Base-by-base conservation (phyloP, 1,140 invertebrate genomes). In the Proctacanthus coquilletti region DNA sequence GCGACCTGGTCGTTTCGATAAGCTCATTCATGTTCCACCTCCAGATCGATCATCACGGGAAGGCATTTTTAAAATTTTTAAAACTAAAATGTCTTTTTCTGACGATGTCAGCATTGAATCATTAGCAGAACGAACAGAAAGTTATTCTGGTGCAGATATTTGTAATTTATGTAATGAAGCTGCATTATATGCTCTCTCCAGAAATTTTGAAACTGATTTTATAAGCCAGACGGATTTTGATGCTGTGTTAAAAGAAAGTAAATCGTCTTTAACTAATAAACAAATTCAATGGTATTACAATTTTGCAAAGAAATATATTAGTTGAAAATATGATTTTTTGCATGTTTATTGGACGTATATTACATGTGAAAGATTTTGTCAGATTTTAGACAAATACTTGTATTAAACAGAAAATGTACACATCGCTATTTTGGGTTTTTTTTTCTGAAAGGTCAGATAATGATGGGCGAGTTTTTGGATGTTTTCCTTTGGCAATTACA, bases 141-240 rank as follows among this genome's bases (percentile, higher is more conserved):
- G 63, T 14, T 85, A 72, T 55, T 85, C 84, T 3, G 84, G 84
- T 15, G 84, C 84, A 13, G 84, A 89, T 55, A 51, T 84, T 27
- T 66, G 75, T 39, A 73, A 72, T 48, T 49, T 85, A 0, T 81
- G 78, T 48, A 71, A 73, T 42, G 77, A 82, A 57, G 80, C 82
- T 13, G 81, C 72, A 13, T 53, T 84, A 19, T 51, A 62, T 41
- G 77, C 80, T 33, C 66, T 71, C 37, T 63, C 65, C 34, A 66
- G 70, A 29, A 61, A 73, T 40, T 62, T 74, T 20, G 40, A 65
- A 32, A 55, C 52, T 6, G 38, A 49, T 4, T 34, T 43, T 15
- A 64, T 80, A 2, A 47, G 48, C 18, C 34, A 42, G 23, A 45
- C 54, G 38, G 69, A 80, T 56, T 78, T 80, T 56, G 31, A 61